These are phyloP conservation scores for Pristionchus entomophagus DNA, from an alignment of 2,888 invertebrate genomes.

Conservation along the genomic window DNA sequence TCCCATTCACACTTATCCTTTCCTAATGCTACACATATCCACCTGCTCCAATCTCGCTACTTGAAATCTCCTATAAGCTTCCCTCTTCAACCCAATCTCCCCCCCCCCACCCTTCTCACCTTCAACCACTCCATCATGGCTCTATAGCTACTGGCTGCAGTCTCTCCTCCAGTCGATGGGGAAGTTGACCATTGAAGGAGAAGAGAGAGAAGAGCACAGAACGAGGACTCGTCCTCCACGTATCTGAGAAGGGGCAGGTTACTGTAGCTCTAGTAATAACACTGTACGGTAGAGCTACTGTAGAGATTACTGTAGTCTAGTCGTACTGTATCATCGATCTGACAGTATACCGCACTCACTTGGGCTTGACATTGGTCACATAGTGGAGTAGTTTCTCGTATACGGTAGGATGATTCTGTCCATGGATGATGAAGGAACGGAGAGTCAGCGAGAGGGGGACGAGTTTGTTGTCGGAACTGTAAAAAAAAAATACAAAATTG, in stretches of 20 bases:
- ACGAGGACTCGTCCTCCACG: constrained; percentile 60
- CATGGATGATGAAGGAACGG: constrained; percentile 56
- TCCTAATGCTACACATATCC: no score
- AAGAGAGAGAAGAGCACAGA: constrained; percentile 61
- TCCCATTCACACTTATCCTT: no score
- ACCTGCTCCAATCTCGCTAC: no score
- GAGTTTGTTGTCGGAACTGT: constrained; percentile 58
- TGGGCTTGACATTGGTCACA: constrained; percentile 66
- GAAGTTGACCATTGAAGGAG: constrained; percentile 54
- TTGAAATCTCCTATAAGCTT: no score
- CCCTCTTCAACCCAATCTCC: no score
- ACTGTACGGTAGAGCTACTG: no score
- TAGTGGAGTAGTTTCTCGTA: constrained; percentile 59
- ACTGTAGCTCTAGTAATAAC: background rate
- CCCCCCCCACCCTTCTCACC: constrained; percentile 50
- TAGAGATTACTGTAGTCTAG: background rate
- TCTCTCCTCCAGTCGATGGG: background rate
- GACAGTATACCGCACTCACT: constrained; percentile 55
- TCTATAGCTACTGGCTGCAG: constrained; percentile 47
- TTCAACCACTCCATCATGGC: constrained; percentile 51
- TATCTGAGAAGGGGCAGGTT: constrained; percentile 47
- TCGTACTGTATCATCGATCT: background rate
- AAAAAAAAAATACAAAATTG: background rate
- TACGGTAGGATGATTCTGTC: constrained; percentile 48
- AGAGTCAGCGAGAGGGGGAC: constrained; percentile 55